A percentile compares a stretch with the other conserved stretches of the same genome.
Conservation (phyloP, 2,888 invertebrate species). For the Napeogenes sylphis region DNA sequence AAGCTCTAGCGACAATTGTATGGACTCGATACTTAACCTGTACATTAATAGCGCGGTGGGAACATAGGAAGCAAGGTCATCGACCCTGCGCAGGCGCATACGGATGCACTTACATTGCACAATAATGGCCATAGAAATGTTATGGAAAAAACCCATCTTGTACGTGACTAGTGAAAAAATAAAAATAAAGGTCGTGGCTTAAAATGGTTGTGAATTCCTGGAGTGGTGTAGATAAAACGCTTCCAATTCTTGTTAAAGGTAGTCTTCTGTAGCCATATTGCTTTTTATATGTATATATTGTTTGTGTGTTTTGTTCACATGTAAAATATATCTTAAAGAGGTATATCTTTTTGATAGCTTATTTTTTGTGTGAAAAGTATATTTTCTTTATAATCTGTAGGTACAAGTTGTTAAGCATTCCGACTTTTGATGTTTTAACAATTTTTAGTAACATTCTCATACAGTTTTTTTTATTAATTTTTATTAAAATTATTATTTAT, state of each 20-base stretch:
- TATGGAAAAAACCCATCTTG: conserved; percentile 26
- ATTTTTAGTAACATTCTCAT: too few species aligned
- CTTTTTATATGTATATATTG: background rate
- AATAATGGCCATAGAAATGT: conserved; percentile 42
- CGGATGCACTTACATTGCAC: conserved; percentile 61
- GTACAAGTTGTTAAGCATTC: too few species aligned
- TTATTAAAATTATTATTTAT: too few species aligned
- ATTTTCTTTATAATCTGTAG: too few species aligned
- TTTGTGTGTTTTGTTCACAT: too few species aligned
- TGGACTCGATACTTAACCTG: conserved; percentile 7
- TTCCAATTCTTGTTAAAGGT: background rate
- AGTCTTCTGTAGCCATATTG: background rate
- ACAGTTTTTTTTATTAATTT: too few species aligned
- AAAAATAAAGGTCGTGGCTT: conserved; percentile 9
- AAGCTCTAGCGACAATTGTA: conserved; percentile 2
- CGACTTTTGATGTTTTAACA: too few species aligned
- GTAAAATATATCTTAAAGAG: too few species aligned
- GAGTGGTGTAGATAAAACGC: too few species aligned
- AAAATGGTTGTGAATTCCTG: background rate
- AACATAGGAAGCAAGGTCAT: conserved; percentile 55
- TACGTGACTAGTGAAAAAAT: conserved; percentile 12
- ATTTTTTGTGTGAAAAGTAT: too few species aligned
- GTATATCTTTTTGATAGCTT: too few species aligned
- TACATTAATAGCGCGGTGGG: conserved; percentile 30
- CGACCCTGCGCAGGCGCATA: conserved; percentile 45